These are phyloP conservation scores for Caenorhabditis macrosperma DNA, from an alignment of 2,888 invertebrate species.

Conservation along the genomic window DNA sequence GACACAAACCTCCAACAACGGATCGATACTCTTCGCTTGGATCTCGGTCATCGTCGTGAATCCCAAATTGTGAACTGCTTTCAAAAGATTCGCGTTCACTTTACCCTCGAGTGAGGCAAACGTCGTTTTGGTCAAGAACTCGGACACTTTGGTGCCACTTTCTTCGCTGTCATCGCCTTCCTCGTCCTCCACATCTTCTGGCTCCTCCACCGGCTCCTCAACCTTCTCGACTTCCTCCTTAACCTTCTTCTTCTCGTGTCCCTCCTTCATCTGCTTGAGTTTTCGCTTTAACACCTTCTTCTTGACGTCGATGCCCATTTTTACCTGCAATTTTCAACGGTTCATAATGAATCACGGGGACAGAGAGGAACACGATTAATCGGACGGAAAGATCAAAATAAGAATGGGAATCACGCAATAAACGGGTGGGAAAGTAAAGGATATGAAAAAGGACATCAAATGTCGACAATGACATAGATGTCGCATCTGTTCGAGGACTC, in stretches of 20 bases:
- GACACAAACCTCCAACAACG: conserved; percentile 87
- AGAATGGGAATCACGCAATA: no score
- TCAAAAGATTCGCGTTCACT: conserved; percentile 81
- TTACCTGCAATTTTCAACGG: conserved; percentile 39
- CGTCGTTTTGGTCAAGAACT: conserved; percentile 70
- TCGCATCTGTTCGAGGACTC: conserved; percentile 82
- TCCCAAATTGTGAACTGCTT: conserved; percentile 87
- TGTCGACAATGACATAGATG: conserved; percentile 98
- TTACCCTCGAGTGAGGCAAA: conserved; percentile 72
- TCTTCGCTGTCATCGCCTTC: conserved; percentile 50
- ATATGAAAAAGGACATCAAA: conserved; percentile 83
- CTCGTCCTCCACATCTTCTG: conserved; percentile 21
- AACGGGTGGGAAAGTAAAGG: no score
- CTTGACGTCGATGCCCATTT: conserved; percentile 74
- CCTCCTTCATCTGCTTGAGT: conserved; percentile 71
- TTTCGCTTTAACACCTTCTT: conserved; percentile 79
- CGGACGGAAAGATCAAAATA: no score
- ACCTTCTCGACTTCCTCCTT: conserved; percentile 48
- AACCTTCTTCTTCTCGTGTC: conserved; percentile 53
- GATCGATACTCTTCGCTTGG: conserved; percentile 90
- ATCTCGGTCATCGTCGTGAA: conserved; percentile 96
- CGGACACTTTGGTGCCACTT: conserved; percentile 79
- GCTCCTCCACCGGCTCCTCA: conserved; percentile 82
- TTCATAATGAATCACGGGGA: background rate
- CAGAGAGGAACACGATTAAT: no score